A percentile compares a stretch with the other conserved stretches of the same genome.
Evolutionary conservation across 2,113 vertebrate genomes (phyloP).

Genomic region (Alligator mississippiensis): DNA sequence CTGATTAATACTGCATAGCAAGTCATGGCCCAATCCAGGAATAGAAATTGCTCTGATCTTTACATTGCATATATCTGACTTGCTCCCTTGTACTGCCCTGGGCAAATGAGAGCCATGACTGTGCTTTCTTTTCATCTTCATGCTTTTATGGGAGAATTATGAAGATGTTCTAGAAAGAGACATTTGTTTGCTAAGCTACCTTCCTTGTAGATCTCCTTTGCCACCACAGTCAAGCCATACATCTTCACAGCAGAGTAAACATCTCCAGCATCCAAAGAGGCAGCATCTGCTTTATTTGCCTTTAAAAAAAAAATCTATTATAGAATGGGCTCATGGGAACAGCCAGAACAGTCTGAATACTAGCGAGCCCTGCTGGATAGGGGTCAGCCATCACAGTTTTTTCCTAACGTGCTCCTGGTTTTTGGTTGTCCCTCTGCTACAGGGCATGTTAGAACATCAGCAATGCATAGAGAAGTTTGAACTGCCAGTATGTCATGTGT

Average conservation of each 20-base stretch:
- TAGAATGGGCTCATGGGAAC: not conserved
- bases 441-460: not conserved
- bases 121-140: not conserved
- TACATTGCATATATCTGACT: not conserved
- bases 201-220: conserved; percentile 88
- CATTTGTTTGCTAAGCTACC: conserved; percentile 70
- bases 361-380: not conserved
- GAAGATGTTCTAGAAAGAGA: not conserved
- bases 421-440: not conserved
- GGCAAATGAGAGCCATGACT: not conserved
- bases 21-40: not conserved
- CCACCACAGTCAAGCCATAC: conserved; percentile 83
- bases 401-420: not conserved
- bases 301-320: conserved; percentile 68
- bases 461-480: not conserved
- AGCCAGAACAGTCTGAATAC: not conserved
- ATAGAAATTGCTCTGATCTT: not conserved
- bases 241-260: conserved; percentile 90
- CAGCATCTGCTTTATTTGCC: conserved; percentile 89
- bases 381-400: not conserved
- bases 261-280: conserved; percentile 89
- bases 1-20: not conserved
- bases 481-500: not conserved
- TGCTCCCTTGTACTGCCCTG: not conserved
- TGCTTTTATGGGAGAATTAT: not conserved